Evolutionary conservation across 2,113 vertebrate species (phyloP).

Genomic region (Myotis yumanensis): DNA sequence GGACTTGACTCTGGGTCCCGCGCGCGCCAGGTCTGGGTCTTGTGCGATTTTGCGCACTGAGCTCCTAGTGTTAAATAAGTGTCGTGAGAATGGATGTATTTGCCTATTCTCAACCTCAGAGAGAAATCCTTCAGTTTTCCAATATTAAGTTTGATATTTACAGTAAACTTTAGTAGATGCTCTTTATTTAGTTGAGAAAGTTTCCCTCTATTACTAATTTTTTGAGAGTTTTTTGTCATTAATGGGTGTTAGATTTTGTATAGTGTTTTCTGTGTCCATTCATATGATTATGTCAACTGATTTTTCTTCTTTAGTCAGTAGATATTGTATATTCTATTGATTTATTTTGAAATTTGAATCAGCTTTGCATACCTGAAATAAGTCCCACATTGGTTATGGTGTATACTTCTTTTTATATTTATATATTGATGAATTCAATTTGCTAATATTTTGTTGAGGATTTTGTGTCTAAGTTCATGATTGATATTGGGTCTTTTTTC

Average conservation of each 20-base stretch:
- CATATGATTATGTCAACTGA: background rate
- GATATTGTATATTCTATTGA: background rate
- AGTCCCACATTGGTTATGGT: background rate
- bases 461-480: background rate
- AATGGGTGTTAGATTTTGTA: background rate
- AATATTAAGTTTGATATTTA: background rate
- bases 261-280: background rate
- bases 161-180: background rate
- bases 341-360: conserved; percentile 2
- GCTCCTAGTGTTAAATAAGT: background rate
- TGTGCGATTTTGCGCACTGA: too few species aligned
- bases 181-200: background rate
- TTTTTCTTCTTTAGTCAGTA: background rate
- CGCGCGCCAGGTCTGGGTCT: too few species aligned
- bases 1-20: too few species aligned
- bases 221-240: background rate
- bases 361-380: background rate
- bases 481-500: background rate
- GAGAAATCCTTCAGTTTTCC: background rate
- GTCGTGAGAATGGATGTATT: background rate
- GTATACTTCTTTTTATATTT: background rate
- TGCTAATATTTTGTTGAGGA: background rate
- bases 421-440: background rate
- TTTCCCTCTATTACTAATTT: background rate
- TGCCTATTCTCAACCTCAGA: background rate